A percentile compares a stretch with the other conserved stretches of the same genome.
Conservation (phyloP, 2,888 invertebrate species). For the Cheilosia pagana region DNA sequence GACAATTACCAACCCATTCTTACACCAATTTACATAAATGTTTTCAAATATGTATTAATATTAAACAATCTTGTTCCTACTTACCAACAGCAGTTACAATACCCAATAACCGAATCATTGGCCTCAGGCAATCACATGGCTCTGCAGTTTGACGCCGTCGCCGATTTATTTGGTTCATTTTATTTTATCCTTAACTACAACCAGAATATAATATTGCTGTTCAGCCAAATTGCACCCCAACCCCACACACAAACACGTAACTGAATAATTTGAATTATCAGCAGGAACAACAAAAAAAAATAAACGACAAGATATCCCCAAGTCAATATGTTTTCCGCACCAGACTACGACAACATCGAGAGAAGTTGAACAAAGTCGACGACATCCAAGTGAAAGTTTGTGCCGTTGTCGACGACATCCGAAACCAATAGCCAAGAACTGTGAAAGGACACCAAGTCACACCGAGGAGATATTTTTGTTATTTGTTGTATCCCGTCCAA, state of each 20-base stretch:
- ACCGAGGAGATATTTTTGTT: slow-evolving; percentile 51
- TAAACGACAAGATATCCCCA: slow-evolving; percentile 29
- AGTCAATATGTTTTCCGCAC: slow-evolving; percentile 67
- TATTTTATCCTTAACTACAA: slow-evolving; percentile 77
- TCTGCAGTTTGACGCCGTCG: slow-evolving; percentile 81
- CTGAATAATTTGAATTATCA: slow-evolving; percentile 71
- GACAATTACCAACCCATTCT: too few relatives aligned
- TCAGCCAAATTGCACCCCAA: slow-evolving; percentile 58
- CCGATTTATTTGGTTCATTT: slow-evolving; percentile 79
- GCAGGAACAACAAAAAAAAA: slow-evolving; percentile 54
- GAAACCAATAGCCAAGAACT: slow-evolving; percentile 68
- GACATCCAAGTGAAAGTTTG: slow-evolving; percentile 63
- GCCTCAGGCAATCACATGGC: slow-evolving; percentile 82
- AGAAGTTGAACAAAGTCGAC: slow-evolving; percentile 50
- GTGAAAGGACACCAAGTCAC: slow-evolving; percentile 31
- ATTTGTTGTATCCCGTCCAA: slow-evolving; percentile 68
- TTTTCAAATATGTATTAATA: slow-evolving; percentile 10
- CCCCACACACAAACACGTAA: slow-evolving; percentile 44
- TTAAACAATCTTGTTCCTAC: slow-evolving; percentile 59
- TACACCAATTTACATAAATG: too few relatives aligned
- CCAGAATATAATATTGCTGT: slow-evolving; percentile 40
- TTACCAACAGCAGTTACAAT: slow-evolving; percentile 83
- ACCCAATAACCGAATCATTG: slow-evolving; percentile 82
- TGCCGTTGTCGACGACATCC: slow-evolving; percentile 61
- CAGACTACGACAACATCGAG: slow-evolving; percentile 43